Conservation (phyloP, 53 echinoderm and acorn worm genomes). For the Echinometra lucunter region DNA sequence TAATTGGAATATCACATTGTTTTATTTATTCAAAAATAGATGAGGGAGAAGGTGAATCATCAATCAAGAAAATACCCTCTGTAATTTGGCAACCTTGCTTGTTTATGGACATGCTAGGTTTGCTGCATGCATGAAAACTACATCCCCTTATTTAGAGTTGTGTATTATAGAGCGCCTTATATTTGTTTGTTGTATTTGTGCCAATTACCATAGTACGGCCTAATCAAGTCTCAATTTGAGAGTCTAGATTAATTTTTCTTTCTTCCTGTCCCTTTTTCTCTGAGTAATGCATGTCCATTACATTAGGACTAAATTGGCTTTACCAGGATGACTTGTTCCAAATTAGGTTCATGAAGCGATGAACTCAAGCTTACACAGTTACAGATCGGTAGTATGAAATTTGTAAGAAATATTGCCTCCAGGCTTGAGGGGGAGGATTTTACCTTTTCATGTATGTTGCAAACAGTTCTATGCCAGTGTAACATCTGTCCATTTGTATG, state of each 20-base stretch:
- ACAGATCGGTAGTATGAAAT: background rate
- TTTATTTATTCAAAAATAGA: slow-evolving; percentile 8
- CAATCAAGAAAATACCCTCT: slow-evolving; percentile 16
- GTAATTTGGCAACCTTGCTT: slow-evolving; percentile 5
- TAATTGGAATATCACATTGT: slow-evolving; percentile 34
- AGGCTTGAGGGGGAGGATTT: background rate
- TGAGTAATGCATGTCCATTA: slow-evolving; percentile 42
- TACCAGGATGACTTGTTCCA: slow-evolving; percentile 17
- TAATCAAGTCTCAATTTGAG: slow-evolving; percentile 56
- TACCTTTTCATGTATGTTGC: background rate
- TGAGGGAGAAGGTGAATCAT: slow-evolving; percentile 22
- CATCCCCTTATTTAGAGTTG: background rate
- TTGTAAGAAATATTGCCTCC: background rate
- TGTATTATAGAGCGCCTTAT: background rate
- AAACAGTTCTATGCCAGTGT: background rate
- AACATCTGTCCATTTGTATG: background rate
- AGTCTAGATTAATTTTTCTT: slow-evolving; percentile 40
- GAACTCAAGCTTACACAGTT: background rate
- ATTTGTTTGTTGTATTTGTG: slow-evolving; percentile 14
- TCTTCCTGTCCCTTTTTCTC: background rate
- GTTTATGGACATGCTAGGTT: slow-evolving; percentile 1
- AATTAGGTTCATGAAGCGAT: background rate
- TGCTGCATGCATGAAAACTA: background rate
- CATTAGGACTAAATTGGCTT: slow-evolving; percentile 49
- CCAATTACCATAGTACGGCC: slow-evolving; percentile 43